Evolutionary conservation across 2,797 vertebrate genomes (phyloP), one percentile per base, ranked within the genome.

Genomic region (Pangasius mekongensis): DNA sequence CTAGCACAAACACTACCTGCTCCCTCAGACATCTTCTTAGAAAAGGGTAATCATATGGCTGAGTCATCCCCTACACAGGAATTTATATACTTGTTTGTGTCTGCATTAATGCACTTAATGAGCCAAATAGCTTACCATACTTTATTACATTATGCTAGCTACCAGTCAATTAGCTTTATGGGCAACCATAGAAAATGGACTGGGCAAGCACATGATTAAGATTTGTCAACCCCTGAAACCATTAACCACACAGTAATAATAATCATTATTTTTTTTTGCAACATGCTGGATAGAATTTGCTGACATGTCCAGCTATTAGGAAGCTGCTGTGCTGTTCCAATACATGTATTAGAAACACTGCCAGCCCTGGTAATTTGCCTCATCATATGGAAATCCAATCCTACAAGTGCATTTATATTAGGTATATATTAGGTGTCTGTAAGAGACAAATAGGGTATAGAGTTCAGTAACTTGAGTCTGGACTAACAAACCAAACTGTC

Each of bases 71-170:
- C 81, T 64, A 64, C 39, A 1, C 58, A 83, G 81, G 58, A 83
- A 83, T 64, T 64, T 47, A 83, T 81, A 60, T 83, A 83, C 81
- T 43, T 64, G 58, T 83, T 64, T 83, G 24, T 82, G 58, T 62
- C 60, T 62, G 14, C 58, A 83, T 83, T 64, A 47, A 64, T 62
- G 33, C 33, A 27, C 13, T 43, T 83, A 83, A 83, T 18, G 39
- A 47, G 60, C 24, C 81, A n/a, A 47, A 64, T 16, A n/a, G 36
- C 56, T 82, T 11, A 62, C 56, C 33, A 39, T 43, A 43, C 1
- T 20, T 24, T 58, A 58, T 33, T 81, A 36, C 54, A 62, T 64
- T n/a, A 43, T 82, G 36, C 43, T 27, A 39, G 80, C 80, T 62
- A 62, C 24, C 36, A 27, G 78, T 36, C 22, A 60, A 39, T 20